phyloP scores from a whole-genome alignment of 2,797 vertebrate species.

The Ctenopoma kingsleyae region DNA sequence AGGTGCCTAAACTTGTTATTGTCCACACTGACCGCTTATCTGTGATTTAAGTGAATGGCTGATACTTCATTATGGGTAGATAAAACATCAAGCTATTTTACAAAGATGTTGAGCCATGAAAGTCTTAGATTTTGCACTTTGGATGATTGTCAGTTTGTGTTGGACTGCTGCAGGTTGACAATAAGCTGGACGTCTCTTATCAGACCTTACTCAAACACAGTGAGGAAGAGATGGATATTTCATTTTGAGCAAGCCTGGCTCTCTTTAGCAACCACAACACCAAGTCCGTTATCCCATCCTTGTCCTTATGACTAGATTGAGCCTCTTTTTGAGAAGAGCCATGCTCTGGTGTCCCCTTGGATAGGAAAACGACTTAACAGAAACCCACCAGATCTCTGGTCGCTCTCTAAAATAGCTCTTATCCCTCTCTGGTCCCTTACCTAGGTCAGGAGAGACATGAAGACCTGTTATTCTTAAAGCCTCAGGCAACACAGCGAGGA shows the following conservation, averaged over 20 bases:
- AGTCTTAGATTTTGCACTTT: conserved; percentile 79
- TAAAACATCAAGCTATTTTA: conserved; percentile 67
- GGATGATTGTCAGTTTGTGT: conserved; percentile 65
- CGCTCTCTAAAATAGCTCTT: conserved; percentile 66
- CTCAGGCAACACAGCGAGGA: conserved; percentile 74
- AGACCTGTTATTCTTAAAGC: conserved; percentile 73
- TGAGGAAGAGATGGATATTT: conserved; percentile 19
- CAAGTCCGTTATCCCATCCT: conserved; percentile 43
- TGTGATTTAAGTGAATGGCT: conserved; percentile 73
- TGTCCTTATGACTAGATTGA: conserved; percentile 58
- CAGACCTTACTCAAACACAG: conserved; percentile 3
- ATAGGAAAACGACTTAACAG: conserved; percentile 48
- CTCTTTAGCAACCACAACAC: conserved; percentile 39
- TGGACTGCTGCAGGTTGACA: conserved; percentile 61
- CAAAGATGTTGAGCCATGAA: conserved; percentile 72
- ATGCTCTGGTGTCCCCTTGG: conserved; percentile 31
- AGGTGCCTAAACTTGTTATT: conserved; percentile 76
- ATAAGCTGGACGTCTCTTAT: conserved; percentile 34
- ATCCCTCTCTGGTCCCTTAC: conserved; percentile 61
- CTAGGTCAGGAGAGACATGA: conserved; percentile 63
- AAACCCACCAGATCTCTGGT: conserved; percentile 54
- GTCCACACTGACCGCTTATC: conserved; percentile 74
- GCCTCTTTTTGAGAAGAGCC: conserved; percentile 30
- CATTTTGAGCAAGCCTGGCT: conserved; percentile 29
- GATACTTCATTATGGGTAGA: conserved; percentile 54